Base-by-base conservation (phyloP, 2,113 vertebrate genomes). In the Hemiscyllium ocellatum region DNA sequence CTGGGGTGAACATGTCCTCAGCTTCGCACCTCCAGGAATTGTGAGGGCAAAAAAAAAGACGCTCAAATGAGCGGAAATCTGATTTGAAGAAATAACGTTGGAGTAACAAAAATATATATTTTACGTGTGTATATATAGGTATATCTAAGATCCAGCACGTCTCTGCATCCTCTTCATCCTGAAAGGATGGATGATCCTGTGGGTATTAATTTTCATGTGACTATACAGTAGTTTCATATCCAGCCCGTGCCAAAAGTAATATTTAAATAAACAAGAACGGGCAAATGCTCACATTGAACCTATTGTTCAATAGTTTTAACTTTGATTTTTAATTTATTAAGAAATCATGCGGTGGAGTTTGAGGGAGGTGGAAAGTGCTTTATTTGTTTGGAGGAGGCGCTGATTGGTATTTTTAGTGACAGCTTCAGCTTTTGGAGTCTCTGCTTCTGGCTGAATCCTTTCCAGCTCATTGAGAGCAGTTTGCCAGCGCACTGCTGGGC, bases 111-210 rank as follows among this genome's bases (percentile, higher is more conserved):
- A 72, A 94, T 29, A 72, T 70, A 66, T 66, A 7, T 66, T 37
- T 93, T 66, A 29, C 26, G 61, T 56, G 56, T 89, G 26, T 87
- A 76, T 76, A 76, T 76, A 76, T 91, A 29, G 12, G 47, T 50
- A 50, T 72, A 95, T 69, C 6, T 61, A 61, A 47, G 68, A 72
- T 95, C 94, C 94, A 95, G 47, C 94, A 47, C 94, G 24, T 72
- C 94, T 47, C 42, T 47, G 42, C 68, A 95, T 70, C 66, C 69
- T 95, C 94, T 52, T 47, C 15, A 72, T 76, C 68, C 94, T 70
- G 68, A 95, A 68, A 72, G 94, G 94, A 95, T 95, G 91, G 37
- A 22, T 95, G 69, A 95, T 95, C 94, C 69, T 76, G 94, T 95
- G 94, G 94, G 68, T 95, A 72, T 95, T 70, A 47, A 93, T 72